A percentile compares a stretch with the other conserved stretches of the same genome.
These are phyloP conservation scores for Sclerodermus sp. DNA, from an alignment of 2,888 invertebrate genomes.

Conservation along the genomic window DNA sequence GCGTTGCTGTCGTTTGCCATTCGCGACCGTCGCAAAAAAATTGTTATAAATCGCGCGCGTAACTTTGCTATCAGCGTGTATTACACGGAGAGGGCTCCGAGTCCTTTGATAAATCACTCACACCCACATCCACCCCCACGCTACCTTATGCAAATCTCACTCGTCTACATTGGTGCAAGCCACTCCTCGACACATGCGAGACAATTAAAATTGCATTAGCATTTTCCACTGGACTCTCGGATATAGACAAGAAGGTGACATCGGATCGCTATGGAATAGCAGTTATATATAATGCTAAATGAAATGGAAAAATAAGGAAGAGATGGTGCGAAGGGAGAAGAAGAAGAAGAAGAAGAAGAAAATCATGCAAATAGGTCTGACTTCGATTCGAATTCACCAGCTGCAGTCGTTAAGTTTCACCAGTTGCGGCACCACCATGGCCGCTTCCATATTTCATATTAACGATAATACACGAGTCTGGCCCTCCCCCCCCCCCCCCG, in stretches of 20 bases:
- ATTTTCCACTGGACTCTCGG: no score
- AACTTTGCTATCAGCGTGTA: conserved; percentile 55
- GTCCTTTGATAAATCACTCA: conserved; percentile 55
- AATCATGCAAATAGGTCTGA: conserved; percentile 11
- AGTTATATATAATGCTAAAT: no score
- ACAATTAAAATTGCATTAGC: no score
- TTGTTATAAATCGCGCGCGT: conserved; percentile 48
- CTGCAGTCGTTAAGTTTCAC: conserved; percentile 50
- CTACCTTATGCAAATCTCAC: conserved; percentile 51
- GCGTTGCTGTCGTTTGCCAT: no score
- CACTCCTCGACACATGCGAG: conserved; percentile 6
- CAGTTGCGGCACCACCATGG: conserved; percentile 40
- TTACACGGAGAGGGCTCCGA: conserved; percentile 54
- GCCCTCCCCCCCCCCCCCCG: conserved; percentile 7
- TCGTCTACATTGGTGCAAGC: background rate
- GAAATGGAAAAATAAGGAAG: conserved; percentile 5
- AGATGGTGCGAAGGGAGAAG: conserved; percentile 4
- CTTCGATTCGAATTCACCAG: no score
- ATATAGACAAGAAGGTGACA: no score
- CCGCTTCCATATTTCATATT: conserved; percentile 51
- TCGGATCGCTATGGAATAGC: no score
- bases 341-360: background rate
- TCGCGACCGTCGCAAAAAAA: conserved; percentile 23
- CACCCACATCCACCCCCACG: no score
- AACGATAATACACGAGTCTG: conserved; percentile 42